Percentiles rank a stretch among this genome's conserved stretches.
Evolutionary conservation across 2,888 invertebrate species (phyloP).

Genomic region (Sympetrum striolatum): DNA sequence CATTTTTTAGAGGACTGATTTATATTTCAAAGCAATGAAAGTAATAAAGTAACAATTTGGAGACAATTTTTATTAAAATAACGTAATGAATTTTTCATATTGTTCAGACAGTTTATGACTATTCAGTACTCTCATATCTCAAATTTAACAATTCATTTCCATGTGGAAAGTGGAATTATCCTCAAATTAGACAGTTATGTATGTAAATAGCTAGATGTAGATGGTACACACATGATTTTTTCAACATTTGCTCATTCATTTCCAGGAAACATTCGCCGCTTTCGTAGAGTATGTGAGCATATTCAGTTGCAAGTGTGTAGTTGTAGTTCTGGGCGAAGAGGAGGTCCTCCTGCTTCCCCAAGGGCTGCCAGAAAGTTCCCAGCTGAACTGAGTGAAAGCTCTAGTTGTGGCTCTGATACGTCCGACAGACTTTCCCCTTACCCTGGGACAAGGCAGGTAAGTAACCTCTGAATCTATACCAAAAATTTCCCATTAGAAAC

Average conservation of each 20-base stretch:
- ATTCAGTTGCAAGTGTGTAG: slow-evolving; percentile 84
- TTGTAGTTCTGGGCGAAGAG: slow-evolving; percentile 54
- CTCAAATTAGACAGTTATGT: too few relatives aligned
- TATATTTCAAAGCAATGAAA: too few relatives aligned
- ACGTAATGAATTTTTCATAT: too few relatives aligned
- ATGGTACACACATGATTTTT: too few relatives aligned
- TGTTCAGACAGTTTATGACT: too few relatives aligned
- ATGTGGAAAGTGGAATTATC: too few relatives aligned
- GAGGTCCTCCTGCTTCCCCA: slow-evolving; percentile 69
- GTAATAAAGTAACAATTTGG: too few relatives aligned
- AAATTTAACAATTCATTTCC: too few relatives aligned
- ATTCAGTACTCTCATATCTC: too few relatives aligned
- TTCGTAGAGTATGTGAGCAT: slow-evolving; percentile 94
- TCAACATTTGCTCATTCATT: slow-evolving; percentile 44
- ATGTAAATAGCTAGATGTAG: too few relatives aligned
- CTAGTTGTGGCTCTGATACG: slow-evolving; percentile 73
- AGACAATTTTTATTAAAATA: too few relatives aligned
- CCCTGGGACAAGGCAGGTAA: slow-evolving; percentile 63
- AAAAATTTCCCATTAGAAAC: background rate
- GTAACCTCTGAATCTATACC: slow-evolving; percentile 47
- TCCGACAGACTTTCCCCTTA: slow-evolving; percentile 68
- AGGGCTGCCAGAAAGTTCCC: slow-evolving; percentile 70
- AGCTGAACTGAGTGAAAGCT: slow-evolving; percentile 72
- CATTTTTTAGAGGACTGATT: too few relatives aligned
- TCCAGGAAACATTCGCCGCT: slow-evolving; percentile 90